These are phyloP conservation scores for Lucifuga dentata DNA, from an alignment of 2,113 vertebrate genomes.

Conservation along the genomic window DNA sequence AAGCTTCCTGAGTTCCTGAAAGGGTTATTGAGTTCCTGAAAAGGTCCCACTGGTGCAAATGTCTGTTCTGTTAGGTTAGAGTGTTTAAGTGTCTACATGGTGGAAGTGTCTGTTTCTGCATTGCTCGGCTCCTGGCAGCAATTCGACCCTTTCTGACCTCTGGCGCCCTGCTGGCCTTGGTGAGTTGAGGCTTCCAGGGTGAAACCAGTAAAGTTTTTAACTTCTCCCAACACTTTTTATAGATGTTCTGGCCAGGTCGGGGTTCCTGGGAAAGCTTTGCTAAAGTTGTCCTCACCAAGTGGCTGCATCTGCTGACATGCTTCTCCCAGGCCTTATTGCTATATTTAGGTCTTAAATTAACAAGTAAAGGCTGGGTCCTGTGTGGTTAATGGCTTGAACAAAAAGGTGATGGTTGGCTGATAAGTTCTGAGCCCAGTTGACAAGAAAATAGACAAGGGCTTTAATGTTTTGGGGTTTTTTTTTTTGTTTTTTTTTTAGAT, in stretches of 20 bases:
- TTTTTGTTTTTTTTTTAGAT: too few relatives aligned
- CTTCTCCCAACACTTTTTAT: constrained; percentile 36
- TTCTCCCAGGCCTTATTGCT: neutral
- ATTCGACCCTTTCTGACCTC: constrained; percentile 1
- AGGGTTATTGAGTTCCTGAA: too few relatives aligned
- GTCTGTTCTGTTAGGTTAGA: too few relatives aligned
- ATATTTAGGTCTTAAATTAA: neutral
- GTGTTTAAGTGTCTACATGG: constrained; percentile 1
- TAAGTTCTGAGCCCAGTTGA: too few relatives aligned
- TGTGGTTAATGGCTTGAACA: too few relatives aligned
- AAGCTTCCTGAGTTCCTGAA: too few relatives aligned
- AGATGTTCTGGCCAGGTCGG: constrained; percentile 31
- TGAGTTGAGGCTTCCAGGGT: constrained; percentile 1
- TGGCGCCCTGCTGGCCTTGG: neutral
- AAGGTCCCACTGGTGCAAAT: too few relatives aligned
- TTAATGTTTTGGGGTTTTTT: too few relatives aligned
- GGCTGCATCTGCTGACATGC: constrained; percentile 14
- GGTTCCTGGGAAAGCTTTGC: constrained; percentile 59
- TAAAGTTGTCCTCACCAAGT: constrained; percentile 24
- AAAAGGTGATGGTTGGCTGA: too few relatives aligned
- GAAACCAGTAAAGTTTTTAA: constrained; percentile 29
- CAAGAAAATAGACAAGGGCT: too few relatives aligned
- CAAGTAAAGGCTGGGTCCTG: too few relatives aligned
- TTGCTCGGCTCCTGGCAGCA: constrained; percentile 14
- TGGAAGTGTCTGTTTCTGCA: neutral